These are phyloP conservation scores for Stomatorhinus walkeri DNA, from an alignment of 2,797 vertebrate species.

Conservation along the genomic window DNA sequence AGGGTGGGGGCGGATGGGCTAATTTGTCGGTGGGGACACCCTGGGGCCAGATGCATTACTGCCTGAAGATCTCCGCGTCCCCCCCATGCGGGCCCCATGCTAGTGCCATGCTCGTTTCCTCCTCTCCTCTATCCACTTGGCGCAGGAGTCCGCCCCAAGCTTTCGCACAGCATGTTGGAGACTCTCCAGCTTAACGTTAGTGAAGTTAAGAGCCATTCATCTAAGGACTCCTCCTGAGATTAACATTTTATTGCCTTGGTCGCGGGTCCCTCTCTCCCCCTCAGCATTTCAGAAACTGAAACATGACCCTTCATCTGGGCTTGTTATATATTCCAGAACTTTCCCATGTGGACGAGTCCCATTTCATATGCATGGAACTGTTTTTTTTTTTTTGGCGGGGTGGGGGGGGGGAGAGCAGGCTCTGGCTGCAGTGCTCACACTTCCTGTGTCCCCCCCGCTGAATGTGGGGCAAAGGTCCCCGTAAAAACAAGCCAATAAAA, in stretches of 20 bases:
- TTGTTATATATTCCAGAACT: background rate
- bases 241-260: background rate
- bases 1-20: background rate
- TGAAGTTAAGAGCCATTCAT: background rate
- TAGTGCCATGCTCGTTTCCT: background rate
- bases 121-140: background rate
- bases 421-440: background rate
- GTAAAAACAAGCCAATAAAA: background rate
- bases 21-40: background rate
- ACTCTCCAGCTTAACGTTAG: background rate
- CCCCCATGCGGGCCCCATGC: background rate
- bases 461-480: slow-evolving; percentile 7
- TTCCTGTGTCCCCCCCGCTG: background rate
- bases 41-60: background rate
- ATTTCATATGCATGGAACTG: background rate
- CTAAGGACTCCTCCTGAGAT: background rate
- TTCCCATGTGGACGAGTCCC: background rate
- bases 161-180: background rate
- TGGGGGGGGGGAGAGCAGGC: background rate
- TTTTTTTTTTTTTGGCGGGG: background rate
- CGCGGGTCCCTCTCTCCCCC: background rate
- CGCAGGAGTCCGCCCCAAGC: background rate
- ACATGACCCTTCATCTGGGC: background rate
- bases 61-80: background rate
- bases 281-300: background rate